A percentile compares a stretch with the other conserved stretches of the same genome.
phyloP scores from a whole-genome alignment of 2,888 invertebrate genomes.

The Microplitis deprimator region DNA sequence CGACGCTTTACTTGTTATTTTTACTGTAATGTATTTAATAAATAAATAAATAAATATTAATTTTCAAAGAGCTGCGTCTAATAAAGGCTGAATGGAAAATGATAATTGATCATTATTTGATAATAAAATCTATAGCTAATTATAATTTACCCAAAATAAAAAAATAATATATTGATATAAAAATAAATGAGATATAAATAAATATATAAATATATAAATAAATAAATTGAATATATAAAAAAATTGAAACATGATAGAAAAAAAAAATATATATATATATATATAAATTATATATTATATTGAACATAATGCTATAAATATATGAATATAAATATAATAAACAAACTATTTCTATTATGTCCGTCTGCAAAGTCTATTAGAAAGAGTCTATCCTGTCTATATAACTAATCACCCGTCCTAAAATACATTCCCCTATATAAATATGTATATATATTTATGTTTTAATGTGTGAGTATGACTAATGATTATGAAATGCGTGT shows the following conservation, averaged over 20 bases:
- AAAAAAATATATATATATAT: constrained; percentile 58
- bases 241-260: constrained; percentile 53
- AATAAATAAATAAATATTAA: neutral
- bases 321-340: constrained; percentile 44
- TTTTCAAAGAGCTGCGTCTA: constrained; percentile 34
- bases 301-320: constrained; percentile 60
- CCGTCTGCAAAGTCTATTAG: constrained; percentile 71
- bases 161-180: constrained; percentile 23
- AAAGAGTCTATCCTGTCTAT: constrained; percentile 66
- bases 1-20: neutral
- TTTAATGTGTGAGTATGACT: neutral
- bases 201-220: constrained; percentile 29
- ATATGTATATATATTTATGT: constrained; percentile 8
- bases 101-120: constrained; percentile 38
- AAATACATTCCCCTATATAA: constrained; percentile 11
- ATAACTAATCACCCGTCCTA: constrained; percentile 42
- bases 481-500: neutral
- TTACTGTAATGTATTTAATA: neutral
- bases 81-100: constrained; percentile 46
- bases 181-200: constrained; percentile 30
- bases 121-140: constrained; percentile 32
- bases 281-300: constrained; percentile 56
- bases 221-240: constrained; percentile 55
- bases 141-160: constrained; percentile 44
- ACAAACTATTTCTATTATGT: constrained; percentile 70